phyloP scores from a whole-genome alignment of 2,113 vertebrate genomes.

The Coracopsis vasa region DNA sequence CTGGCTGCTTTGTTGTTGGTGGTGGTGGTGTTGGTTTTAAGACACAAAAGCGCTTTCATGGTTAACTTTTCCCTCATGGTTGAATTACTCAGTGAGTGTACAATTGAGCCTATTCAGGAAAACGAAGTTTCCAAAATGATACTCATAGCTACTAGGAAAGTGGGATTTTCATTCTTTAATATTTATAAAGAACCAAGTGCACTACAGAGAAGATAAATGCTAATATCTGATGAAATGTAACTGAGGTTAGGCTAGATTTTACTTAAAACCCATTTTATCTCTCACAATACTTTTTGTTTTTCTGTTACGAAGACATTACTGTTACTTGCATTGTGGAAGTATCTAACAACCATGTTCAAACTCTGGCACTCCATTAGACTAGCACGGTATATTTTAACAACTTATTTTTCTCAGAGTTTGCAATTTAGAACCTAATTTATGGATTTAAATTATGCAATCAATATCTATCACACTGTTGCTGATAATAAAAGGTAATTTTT shows the following conservation, averaged over 20 bases:
- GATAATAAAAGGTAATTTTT: not conserved
- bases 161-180: not conserved
- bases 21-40: not conserved
- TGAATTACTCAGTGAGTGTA: not conserved
- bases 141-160: not conserved
- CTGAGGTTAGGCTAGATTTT: not conserved
- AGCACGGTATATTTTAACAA: not conserved
- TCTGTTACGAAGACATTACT: not conserved
- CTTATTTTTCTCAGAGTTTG: not conserved
- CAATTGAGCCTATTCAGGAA: not conserved
- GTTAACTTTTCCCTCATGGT: not conserved
- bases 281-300: not conserved
- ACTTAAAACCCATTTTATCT: not conserved
- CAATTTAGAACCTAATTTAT: not conserved
- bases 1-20: not conserved
- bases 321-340: not conserved
- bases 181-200: not conserved
- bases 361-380: not conserved
- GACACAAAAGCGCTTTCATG: not conserved
- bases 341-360: not conserved
- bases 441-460: not conserved
- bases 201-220: not conserved
- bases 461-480: not conserved
- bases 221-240: not conserved
- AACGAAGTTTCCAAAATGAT: not conserved